Evolutionary conservation across 2,888 invertebrate genomes (phyloP), one percentile per base, ranked within the genome.

Genomic region (Hipparchia sbordonii): DNA sequence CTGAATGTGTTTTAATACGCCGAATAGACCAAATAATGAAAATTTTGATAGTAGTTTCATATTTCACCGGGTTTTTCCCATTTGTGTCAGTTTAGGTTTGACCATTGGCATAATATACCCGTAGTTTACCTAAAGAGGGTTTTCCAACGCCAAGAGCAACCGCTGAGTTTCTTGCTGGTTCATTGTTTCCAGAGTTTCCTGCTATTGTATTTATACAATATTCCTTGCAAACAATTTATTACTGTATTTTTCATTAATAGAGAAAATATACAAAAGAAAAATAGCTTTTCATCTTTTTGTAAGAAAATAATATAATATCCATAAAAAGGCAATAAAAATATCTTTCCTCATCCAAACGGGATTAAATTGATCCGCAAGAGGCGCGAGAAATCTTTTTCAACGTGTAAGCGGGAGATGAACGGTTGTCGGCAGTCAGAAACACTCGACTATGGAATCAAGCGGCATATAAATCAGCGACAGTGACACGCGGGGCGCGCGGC

Each of bases 381-480:
- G 62, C 45, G 61, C 3, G 46, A 13, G 9, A 48, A 62, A 62
- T 62, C 62, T 62, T 62, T 62, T 48, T 62, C 46, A 1, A 62
- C 62, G 39, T 62, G 12, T 48, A 60, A 62, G 13, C 62, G 13
- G 13, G 9, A 62, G 62, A 62, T 62, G 62, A 62, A 62, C 62
- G 48, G 62, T 23, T 13, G n/a, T 9, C 13, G 33, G 13, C 62
- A 48, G 62, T 62, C 62, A 48, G 9, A 48, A 48, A 48, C 62
- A 62, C 62, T 62, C 62, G 62, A 48, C 62, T 62, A 13, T 48
- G 62, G 48, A 13, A 23, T 62, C 62, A 62, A 13, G 62, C 62
- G 48, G 23, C 48, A 23, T 23, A 62, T 62, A 62, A 62, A 62
- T 62, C 62, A 62, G 62, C 46, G 46, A 8, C 62, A 62, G 39